Conservation (phyloP, 1,140 invertebrate genomes). For the Drosophila orosa region DNA sequence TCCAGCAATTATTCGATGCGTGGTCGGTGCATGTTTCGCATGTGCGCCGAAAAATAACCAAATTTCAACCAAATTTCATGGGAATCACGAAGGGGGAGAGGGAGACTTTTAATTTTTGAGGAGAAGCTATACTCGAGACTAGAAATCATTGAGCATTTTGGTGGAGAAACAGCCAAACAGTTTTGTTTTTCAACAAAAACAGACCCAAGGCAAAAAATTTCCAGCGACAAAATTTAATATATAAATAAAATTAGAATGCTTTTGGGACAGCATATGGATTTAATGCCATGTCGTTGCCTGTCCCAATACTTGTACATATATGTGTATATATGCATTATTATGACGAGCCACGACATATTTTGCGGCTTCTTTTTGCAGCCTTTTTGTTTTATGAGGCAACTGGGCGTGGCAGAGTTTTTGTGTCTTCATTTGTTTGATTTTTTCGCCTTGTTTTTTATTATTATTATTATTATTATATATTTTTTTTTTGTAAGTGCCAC, state of each 20-base stretch:
- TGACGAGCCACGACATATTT: slow-evolving; percentile 49
- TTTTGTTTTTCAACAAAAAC: slow-evolving; percentile 37
- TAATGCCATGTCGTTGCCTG: slow-evolving; percentile 49
- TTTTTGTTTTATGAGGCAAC: slow-evolving; percentile 47
- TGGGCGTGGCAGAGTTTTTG: slow-evolving; percentile 47
- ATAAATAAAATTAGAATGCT: slow-evolving; percentile 27
- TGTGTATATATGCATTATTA: slow-evolving; percentile 46
- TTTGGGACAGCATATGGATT: slow-evolving; percentile 57
- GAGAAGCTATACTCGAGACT: neutral
- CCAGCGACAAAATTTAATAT: slow-evolving; percentile 39
- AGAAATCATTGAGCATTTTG: slow-evolving; percentile 4
- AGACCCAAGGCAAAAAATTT: neutral
- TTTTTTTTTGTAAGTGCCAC: slow-evolving; percentile 26
- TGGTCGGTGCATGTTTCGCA: slow-evolving; percentile 51
- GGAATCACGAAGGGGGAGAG: slow-evolving; percentile 4
- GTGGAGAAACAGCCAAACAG: slow-evolving; percentile 9
- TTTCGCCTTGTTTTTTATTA: slow-evolving; percentile 18
- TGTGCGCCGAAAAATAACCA: slow-evolving; percentile 47
- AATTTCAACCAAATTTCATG: slow-evolving; percentile 8
- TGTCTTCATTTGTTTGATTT: slow-evolving; percentile 42
- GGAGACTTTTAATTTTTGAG: slow-evolving; percentile 8
- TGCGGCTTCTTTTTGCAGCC: slow-evolving; percentile 45
- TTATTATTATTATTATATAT: neutral
- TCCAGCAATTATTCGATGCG: slow-evolving; percentile 35
- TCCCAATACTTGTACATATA: slow-evolving; percentile 3